Conservation (phyloP, 2,888 invertebrate species). For the Chorisops tibialis region DNA sequence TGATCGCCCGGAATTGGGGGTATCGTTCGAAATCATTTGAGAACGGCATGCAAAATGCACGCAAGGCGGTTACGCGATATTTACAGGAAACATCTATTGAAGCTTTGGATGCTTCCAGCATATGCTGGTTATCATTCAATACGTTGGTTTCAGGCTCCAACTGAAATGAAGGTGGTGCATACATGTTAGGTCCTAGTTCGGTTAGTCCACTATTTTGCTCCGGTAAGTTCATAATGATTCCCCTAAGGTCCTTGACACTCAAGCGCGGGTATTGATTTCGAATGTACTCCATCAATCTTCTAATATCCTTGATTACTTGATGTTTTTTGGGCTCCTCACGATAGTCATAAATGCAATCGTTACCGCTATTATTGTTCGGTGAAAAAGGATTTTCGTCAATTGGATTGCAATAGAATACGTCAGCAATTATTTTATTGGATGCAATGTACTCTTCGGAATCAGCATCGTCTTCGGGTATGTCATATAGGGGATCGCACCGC, state of each 20-base stretch:
- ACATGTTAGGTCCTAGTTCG: neutral
- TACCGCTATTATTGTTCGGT: neutral
- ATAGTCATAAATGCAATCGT: neutral
- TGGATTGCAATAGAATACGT: conserved; percentile 5
- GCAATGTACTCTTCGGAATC: too few species aligned
- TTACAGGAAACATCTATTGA: neutral
- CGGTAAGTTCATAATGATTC: conserved; percentile 21
- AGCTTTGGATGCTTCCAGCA: neutral
- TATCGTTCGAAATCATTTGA: neutral
- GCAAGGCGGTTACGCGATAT: neutral
- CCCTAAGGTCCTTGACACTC: conserved; percentile 21
- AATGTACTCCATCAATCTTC: conserved; percentile 13
- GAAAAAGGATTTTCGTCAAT: neutral
- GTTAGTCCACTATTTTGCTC: neutral
- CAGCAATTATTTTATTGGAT: neutral
- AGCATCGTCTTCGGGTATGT: too few species aligned
- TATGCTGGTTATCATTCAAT: neutral
- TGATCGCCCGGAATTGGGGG: conserved; percentile 6
- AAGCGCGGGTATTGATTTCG: conserved; percentile 16
- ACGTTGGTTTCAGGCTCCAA: neutral
- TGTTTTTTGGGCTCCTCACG: conserved; percentile 4
- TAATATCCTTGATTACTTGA: neutral
- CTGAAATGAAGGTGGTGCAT: neutral
- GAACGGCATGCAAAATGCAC: neutral
- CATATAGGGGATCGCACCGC: too few species aligned